Conservation (phyloP, 2,113 vertebrate species). For the Oxygymnocypris stewartii region DNA sequence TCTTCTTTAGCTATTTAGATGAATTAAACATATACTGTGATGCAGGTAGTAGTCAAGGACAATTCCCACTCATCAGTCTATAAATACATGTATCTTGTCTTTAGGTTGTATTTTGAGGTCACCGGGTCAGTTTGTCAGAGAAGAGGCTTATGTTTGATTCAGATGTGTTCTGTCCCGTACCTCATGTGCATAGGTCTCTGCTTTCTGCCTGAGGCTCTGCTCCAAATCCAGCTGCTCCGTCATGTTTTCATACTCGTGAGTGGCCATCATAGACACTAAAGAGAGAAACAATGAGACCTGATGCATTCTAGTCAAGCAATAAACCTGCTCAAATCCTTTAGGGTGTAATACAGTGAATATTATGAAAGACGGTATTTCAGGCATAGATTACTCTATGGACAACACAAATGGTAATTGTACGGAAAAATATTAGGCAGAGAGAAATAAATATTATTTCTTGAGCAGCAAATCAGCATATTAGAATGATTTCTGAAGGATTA, state of each 20-base stretch:
- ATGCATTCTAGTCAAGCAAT: not conserved
- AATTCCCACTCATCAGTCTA: not conserved
- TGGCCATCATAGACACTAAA: conserved; percentile 78
- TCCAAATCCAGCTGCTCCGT: conserved; percentile 79
- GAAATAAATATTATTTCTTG: too few species aligned
- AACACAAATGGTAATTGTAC: not conserved
- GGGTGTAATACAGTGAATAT: not conserved
- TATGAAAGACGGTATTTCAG: not conserved
- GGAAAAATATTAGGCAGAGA: too few species aligned
- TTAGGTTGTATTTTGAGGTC: conserved; percentile 45
- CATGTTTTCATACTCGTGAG: conserved; percentile 77
- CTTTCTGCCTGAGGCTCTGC: conserved; percentile 75
- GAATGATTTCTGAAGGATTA: not conserved
- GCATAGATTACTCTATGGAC: not conserved
- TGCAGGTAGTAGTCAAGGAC: not conserved
- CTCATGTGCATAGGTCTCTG: conserved; percentile 79
- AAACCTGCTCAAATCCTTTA: not conserved
- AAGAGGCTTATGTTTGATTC: not conserved
- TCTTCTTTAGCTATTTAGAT: not conserved
- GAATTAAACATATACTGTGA: not conserved
- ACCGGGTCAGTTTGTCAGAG: conserved; percentile 24
- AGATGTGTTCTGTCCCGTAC: conserved; percentile 54
- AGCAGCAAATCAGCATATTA: not conserved
- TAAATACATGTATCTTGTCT: not conserved
- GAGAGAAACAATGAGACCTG: not conserved